These are phyloP conservation scores for Drosophila pegasa DNA, from an alignment of 2,888 invertebrate genomes.

Conservation along the genomic window DNA sequence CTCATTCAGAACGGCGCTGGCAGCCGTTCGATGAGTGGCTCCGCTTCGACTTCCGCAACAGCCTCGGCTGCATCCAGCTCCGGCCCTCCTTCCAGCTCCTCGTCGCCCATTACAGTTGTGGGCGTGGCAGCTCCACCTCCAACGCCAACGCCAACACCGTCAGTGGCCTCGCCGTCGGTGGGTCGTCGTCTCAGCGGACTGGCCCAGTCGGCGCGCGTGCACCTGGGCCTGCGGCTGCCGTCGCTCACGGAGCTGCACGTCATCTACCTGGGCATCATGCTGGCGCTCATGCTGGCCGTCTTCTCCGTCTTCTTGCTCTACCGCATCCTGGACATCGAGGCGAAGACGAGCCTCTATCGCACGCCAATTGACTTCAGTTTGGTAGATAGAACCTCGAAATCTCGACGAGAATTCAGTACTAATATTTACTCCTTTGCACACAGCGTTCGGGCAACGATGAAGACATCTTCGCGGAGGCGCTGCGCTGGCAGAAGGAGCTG, in stretches of 20 bases:
- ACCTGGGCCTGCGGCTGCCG: slow-evolving; percentile 67
- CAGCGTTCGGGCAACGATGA: slow-evolving; percentile 86
- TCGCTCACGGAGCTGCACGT: slow-evolving; percentile 83
- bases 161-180: slow-evolving; percentile 3
- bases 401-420: not conserved
- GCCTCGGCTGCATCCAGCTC: slow-evolving; percentile 40
- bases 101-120: slow-evolving; percentile 66
- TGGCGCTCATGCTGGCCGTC: slow-evolving; percentile 82
- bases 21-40: slow-evolving; percentile 38
- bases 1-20: slow-evolving; percentile 21
- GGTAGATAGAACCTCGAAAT: slow-evolving; percentile 71
- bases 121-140: not conserved
- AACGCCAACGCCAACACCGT: not conserved
- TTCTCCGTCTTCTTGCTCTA: slow-evolving; percentile 84
- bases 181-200: slow-evolving; percentile 37
- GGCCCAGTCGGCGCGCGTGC: slow-evolving; percentile 49
- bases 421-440: not conserved
- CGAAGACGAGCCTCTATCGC: slow-evolving; percentile 82
- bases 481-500: slow-evolving; percentile 89
- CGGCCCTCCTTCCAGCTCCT: slow-evolving; percentile 47
- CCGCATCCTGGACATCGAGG: slow-evolving; percentile 84
- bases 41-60: slow-evolving; percentile 51
- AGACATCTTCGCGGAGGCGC: slow-evolving; percentile 88
- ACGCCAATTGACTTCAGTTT: slow-evolving; percentile 83
- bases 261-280: slow-evolving; percentile 83